Conservation (phyloP, 2,888 invertebrate species). For the Lithophane semibrunnea region DNA sequence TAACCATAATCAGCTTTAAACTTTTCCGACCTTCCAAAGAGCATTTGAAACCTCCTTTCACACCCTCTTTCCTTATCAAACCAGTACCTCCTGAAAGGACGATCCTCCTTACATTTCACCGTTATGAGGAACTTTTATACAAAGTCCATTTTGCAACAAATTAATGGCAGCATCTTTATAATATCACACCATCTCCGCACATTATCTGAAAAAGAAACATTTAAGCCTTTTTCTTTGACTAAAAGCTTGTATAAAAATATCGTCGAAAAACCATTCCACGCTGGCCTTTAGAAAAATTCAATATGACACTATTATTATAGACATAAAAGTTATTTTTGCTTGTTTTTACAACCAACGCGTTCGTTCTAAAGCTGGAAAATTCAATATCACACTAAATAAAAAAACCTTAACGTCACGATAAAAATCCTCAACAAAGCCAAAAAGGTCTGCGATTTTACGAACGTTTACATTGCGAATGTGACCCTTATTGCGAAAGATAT, state of each 20-base stretch:
- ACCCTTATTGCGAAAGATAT: conserved; percentile 67
- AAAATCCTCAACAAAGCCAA: conserved; percentile 80
- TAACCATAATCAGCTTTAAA: conserved; percentile 11
- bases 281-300: conserved; percentile 48
- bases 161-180: conserved; percentile 60
- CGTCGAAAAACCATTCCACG: conserved; percentile 51
- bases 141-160: conserved; percentile 63
- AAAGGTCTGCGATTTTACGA: conserved; percentile 70
- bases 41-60: conserved; percentile 19
- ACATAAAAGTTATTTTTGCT: conserved; percentile 44
- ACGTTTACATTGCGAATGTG: conserved; percentile 67
- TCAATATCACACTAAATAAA: conserved; percentile 77
- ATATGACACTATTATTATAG: neutral
- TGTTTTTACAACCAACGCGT: conserved; percentile 25
- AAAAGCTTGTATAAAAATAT: conserved; percentile 73
- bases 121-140: conserved; percentile 45
- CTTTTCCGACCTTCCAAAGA: neutral
- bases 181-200: conserved; percentile 65
- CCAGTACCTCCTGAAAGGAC: conserved; percentile 12
- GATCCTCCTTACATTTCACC: neutral
- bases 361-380: conserved; percentile 53
- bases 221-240: conserved; percentile 75
- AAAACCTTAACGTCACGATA: conserved; percentile 80
- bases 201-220: conserved; percentile 71
- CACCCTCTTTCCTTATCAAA: conserved; percentile 10